Evolutionary conservation across 2,888 invertebrate species (phyloP).

Genomic region (Petrolisthes manimaculis): DNA sequence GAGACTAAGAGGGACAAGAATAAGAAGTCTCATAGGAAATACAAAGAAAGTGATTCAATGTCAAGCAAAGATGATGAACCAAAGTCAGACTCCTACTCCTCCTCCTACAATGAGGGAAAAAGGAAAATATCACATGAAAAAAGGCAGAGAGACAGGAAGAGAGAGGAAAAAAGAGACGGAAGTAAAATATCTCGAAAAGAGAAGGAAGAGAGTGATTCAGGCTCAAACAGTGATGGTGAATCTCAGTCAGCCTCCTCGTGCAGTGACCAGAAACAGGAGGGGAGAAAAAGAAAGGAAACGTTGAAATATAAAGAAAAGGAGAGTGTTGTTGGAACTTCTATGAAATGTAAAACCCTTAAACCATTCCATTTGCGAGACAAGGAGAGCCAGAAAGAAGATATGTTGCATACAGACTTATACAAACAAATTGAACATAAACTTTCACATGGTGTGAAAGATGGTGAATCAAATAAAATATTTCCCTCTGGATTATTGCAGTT

Average conservation of each 20-base stretch:
- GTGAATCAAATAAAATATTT: too few species aligned
- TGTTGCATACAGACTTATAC: background rate
- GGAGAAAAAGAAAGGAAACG: background rate
- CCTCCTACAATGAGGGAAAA: background rate
- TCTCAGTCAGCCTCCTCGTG: background rate
- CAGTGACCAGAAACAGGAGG: background rate
- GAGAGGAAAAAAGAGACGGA: conserved; percentile 2
- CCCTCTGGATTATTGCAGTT: too few species aligned
- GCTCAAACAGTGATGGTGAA: background rate
- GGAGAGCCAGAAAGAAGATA: background rate
- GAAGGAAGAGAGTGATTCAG: background rate
- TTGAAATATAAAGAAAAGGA: background rate
- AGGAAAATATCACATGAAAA: background rate
- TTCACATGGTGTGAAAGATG: too few species aligned
- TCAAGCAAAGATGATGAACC: too few species aligned
- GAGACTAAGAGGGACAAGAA: background rate
- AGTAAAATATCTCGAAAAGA: background rate
- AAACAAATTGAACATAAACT: too few species aligned
- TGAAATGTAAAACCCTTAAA: too few species aligned
- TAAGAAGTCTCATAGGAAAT: too few species aligned
- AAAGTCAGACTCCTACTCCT: too few species aligned
- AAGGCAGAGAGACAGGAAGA: background rate
- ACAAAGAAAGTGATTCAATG: too few species aligned
- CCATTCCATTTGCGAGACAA: too few species aligned
- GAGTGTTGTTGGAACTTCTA: background rate